Conservation (phyloP, 2,888 invertebrate genomes). For the Epinotia demarniana region DNA sequence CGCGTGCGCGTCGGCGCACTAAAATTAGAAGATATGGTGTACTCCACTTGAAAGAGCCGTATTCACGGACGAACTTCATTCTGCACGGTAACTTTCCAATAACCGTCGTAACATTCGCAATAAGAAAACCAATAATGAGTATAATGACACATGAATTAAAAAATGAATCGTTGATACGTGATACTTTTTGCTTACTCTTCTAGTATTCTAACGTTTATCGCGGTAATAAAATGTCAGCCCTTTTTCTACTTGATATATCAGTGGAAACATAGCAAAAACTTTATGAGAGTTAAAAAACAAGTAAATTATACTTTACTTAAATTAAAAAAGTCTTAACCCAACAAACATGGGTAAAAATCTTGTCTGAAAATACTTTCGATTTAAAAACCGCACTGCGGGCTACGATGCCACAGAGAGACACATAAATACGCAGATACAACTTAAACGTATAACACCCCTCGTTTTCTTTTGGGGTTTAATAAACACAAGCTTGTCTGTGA, state of each 20-base stretch:
- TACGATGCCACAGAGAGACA: no score
- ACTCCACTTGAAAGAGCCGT: neutral
- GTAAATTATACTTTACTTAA: no score
- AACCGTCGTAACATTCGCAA: neutral
- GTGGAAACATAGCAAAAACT: no score
- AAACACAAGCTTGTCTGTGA: no score
- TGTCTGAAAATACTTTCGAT: no score
- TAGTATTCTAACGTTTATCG: neutral
- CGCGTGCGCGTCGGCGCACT: conserved; percentile 33
- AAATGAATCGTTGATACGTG: neutral
- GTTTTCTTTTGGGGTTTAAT: no score
- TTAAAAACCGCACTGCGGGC: no score
- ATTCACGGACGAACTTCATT: neutral
- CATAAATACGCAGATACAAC: no score
- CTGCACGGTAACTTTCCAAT: neutral
- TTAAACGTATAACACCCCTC: no score
- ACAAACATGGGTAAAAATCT: no score
- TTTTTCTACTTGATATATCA: neutral
- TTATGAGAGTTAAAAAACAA: no score
- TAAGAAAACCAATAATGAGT: neutral
- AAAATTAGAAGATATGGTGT: conserved; percentile 11
- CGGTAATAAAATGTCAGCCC: neutral
- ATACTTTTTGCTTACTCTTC: neutral
- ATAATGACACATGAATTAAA: neutral
- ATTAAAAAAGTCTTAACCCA: no score